These are phyloP conservation scores for Sturmia bella DNA, from an alignment of 2,888 invertebrate genomes.

Conservation along the genomic window DNA sequence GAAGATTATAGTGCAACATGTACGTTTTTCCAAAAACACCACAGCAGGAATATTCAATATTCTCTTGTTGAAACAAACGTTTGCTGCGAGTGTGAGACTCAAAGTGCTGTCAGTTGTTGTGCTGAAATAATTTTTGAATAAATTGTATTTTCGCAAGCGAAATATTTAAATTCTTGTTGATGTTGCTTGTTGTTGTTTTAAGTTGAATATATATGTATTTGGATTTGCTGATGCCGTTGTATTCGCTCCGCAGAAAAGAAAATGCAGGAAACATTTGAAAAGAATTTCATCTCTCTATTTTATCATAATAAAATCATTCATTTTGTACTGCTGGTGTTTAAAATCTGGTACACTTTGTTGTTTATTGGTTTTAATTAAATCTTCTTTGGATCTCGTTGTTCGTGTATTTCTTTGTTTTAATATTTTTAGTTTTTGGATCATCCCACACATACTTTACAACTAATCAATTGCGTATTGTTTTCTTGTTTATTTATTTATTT, in stretches of 20 bases:
- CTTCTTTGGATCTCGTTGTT: conserved; percentile 20
- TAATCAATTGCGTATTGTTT: conserved; percentile 55
- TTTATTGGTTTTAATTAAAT: conserved; percentile 60
- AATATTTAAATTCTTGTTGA: conserved; percentile 14
- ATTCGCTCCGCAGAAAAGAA: neutral
- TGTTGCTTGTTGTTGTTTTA: neutral
- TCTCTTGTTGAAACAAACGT: conserved; percentile 1
- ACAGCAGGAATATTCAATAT: conserved; percentile 10
- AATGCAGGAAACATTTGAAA: conserved; percentile 6
- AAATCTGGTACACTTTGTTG: conserved; percentile 46
- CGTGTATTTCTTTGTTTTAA: neutral
- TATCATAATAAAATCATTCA: neutral
- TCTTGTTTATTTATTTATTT: conserved; percentile 46
- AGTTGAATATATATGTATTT: conserved; percentile 14
- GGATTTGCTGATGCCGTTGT: neutral
- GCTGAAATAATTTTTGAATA: conserved; percentile 17
- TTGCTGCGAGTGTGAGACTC: neutral
- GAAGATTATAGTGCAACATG: conserved; percentile 8
- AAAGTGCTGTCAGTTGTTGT: conserved; percentile 14
- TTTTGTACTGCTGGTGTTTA: conserved; percentile 31
- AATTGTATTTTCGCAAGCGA: conserved; percentile 30
- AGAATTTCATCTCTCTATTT: neutral
- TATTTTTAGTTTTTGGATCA: neutral
- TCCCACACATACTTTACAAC: conserved; percentile 60
- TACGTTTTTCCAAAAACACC: neutral